Evolutionary conservation across 2,113 vertebrate species (phyloP).

Genomic region (Paraplagusia blochii): DNA sequence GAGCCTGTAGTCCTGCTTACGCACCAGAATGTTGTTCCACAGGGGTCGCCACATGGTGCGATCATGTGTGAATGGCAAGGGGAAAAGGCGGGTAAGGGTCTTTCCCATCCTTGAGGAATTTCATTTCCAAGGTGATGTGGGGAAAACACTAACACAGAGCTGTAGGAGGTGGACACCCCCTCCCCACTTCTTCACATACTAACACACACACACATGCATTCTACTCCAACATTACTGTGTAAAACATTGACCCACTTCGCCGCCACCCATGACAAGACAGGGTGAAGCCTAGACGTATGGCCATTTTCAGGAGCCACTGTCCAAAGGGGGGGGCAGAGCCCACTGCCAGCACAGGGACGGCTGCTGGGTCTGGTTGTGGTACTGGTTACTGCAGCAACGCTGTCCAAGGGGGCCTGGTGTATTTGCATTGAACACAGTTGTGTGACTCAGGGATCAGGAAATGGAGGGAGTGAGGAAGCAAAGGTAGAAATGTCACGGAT

Average conservation of each 20-base stretch:
- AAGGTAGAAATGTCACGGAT: slow-evolving; percentile 61
- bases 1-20: slow-evolving; percentile 41
- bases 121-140: slow-evolving; percentile 38
- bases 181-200: not conserved
- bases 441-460: slow-evolving; percentile 55
- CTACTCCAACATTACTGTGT: not conserved
- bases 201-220: too few relatives aligned
- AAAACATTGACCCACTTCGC: slow-evolving; percentile 6
- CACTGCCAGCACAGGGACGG: not conserved
- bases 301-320: slow-evolving; percentile 28
- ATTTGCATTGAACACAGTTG: slow-evolving; percentile 71
- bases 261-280: slow-evolving; percentile 5
- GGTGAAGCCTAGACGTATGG: not conserved
- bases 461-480: not conserved
- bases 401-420: slow-evolving; percentile 48
- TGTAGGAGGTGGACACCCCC: not conserved
- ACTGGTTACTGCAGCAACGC: slow-evolving; percentile 48
- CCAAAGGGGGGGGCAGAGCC: not conserved
- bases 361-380: slow-evolving; percentile 57
- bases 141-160: slow-evolving; percentile 47
- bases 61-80: not conserved
- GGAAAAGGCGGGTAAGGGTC: not conserved
- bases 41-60: slow-evolving; percentile 8
- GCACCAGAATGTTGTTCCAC: slow-evolving; percentile 48
- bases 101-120: slow-evolving; percentile 48